A percentile compares a stretch with the other conserved stretches of the same genome.
These are phyloP conservation scores for Digitonthophagus gazella DNA, from an alignment of 2,888 invertebrate genomes.

Conservation along the genomic window DNA sequence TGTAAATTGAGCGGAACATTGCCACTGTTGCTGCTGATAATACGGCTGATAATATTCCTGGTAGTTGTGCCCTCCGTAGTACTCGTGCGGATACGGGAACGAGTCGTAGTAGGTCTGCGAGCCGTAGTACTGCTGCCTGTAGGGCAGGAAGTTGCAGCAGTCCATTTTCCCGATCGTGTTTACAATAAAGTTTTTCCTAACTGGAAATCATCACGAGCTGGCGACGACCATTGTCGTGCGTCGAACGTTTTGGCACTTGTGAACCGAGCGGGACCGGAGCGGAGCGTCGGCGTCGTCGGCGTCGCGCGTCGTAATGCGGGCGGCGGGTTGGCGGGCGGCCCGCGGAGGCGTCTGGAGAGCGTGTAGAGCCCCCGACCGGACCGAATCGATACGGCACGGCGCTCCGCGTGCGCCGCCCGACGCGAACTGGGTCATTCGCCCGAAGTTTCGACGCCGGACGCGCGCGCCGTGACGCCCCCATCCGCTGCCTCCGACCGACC, in stretches of 20 bases:
- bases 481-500: too few relatives aligned
- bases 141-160: slow-evolving; percentile 51
- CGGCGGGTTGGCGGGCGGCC: too few relatives aligned
- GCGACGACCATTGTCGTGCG: too few relatives aligned
- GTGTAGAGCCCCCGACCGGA: not conserved
- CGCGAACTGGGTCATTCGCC: slow-evolving; percentile 17
- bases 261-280: not conserved
- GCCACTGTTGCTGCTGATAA: slow-evolving; percentile 44
- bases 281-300: slow-evolving; percentile 4
- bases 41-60: slow-evolving; percentile 40
- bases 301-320: slow-evolving; percentile 8
- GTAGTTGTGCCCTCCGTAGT: slow-evolving; percentile 37
- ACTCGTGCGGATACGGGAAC: slow-evolving; percentile 42
- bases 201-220: too few relatives aligned
- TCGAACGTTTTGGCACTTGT: not conserved
- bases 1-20: slow-evolving; percentile 44
- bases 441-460: slow-evolving; percentile 1
- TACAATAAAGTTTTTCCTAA: too few relatives aligned
- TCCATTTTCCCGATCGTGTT: too few relatives aligned
- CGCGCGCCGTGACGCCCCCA: not conserved
- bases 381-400: slow-evolving; percentile 6
- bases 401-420: slow-evolving; percentile 7
- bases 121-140: slow-evolving; percentile 46
- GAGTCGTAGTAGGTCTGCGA: slow-evolving; percentile 43
- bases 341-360: slow-evolving; percentile 5